Evolutionary conservation across 1,140 invertebrate genomes (phyloP).

Genomic region (Drosophila nigromelanica): DNA sequence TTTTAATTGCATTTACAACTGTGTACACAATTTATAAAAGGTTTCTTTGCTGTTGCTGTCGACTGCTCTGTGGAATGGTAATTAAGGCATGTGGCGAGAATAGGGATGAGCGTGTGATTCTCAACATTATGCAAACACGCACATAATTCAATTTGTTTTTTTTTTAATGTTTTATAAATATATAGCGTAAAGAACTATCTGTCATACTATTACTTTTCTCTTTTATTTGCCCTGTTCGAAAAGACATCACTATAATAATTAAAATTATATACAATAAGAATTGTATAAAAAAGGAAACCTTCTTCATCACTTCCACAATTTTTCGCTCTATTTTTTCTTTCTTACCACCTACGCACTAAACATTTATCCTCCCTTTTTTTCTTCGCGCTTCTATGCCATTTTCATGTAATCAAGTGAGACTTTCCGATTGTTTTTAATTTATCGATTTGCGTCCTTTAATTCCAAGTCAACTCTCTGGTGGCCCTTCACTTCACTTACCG

Average conservation of each 20-base stretch:
- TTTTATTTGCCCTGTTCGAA: no score
- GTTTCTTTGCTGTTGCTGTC: neutral
- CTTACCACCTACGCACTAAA: no score
- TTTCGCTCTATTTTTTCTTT: neutral
- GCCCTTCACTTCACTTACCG: slow-evolving; percentile 68
- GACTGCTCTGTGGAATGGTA: neutral
- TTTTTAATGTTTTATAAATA: no score
- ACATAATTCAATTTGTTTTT: no score
- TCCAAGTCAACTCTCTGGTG: no score
- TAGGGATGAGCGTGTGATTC: neutral
- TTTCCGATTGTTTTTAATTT: neutral
- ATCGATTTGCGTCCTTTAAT: neutral
- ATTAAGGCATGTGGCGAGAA: neutral
- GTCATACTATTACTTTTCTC: no score
- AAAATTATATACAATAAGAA: no score
- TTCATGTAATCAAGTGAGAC: neutral
- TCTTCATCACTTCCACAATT: neutral
- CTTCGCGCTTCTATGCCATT: neutral
- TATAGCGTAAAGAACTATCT: no score
- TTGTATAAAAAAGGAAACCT: no score
- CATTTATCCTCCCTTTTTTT: neutral
- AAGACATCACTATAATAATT: no score
- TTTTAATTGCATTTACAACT: slow-evolving; percentile 68
- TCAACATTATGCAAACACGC: neutral
- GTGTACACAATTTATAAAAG: slow-evolving; percentile 11